Percentiles rank a stretch among this genome's conserved stretches.
These are phyloP conservation scores for Uloborus diversus DNA, from an alignment of 1,140 invertebrate genomes.

Conservation along the genomic window DNA sequence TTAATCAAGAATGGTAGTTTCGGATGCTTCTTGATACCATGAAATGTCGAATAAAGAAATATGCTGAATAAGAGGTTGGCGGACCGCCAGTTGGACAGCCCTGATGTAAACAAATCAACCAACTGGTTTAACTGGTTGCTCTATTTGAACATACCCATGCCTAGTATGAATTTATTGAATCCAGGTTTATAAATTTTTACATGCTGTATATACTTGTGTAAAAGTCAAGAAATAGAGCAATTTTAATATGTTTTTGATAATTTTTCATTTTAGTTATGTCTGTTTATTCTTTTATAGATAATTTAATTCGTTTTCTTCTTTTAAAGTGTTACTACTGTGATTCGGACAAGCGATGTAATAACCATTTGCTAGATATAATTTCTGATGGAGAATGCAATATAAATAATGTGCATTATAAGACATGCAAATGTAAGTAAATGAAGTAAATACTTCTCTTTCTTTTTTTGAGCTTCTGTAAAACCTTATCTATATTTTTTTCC, in stretches of 20 bases:
- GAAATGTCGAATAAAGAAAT: no score
- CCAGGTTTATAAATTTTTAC: no score
- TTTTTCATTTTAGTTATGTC: not conserved
- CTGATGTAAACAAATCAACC: no score
- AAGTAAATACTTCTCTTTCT: not conserved
- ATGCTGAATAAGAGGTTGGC: no score
- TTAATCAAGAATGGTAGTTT: no score
- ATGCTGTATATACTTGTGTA: no score
- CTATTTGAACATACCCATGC: no score
- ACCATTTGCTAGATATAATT: slow-evolving; percentile 2
- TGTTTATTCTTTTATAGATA: not conserved
- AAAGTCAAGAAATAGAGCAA: no score
- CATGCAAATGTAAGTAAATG: slow-evolving; percentile 11
- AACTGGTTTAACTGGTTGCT: no score
- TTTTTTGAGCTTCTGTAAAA: not conserved
- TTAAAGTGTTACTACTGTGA: slow-evolving; percentile 33
- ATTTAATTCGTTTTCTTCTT: not conserved
- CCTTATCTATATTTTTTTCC: not conserved
- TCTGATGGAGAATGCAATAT: slow-evolving; percentile 4
- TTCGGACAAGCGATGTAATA: slow-evolving; percentile 4
- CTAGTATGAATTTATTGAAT: no score
- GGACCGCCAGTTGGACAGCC: no score
- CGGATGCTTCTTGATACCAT: no score
- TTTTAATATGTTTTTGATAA: not conserved
- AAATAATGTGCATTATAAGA: slow-evolving; percentile 18